Percentiles rank a stretch among this genome's conserved stretches.
These are phyloP conservation scores for Acrobasis suavella DNA, from an alignment of 2,888 invertebrate species.

Conservation along the genomic window DNA sequence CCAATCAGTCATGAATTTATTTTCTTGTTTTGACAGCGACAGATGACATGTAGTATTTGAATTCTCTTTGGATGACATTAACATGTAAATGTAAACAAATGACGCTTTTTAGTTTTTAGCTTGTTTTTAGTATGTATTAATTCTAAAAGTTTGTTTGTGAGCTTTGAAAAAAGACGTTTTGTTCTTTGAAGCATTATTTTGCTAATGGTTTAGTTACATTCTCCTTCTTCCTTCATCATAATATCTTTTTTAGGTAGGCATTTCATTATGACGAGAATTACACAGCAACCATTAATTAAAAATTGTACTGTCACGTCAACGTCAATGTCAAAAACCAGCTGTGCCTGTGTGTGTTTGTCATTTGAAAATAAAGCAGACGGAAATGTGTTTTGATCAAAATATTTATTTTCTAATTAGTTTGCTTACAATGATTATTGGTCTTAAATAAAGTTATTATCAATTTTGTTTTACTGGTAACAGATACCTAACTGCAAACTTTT, in stretches of 20 bases:
- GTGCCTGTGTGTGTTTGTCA: too few species aligned
- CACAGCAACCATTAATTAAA: neutral
- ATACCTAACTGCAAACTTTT: neutral
- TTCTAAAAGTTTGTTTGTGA: too few species aligned
- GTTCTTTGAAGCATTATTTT: too few species aligned
- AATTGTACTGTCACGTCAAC: neutral
- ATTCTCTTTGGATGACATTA: too few species aligned
- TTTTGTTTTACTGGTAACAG: neutral
- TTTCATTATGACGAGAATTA: neutral
- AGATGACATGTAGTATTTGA: too few species aligned
- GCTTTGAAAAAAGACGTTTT: too few species aligned
- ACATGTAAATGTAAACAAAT: too few species aligned
- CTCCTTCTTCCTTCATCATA: too few species aligned
- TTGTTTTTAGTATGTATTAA: too few species aligned
- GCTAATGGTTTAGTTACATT: too few species aligned
- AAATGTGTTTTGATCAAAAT: conserved; percentile 5
- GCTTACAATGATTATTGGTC: neutral
- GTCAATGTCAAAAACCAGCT: neutral
- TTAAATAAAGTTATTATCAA: neutral
- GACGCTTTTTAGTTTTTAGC: too few species aligned
- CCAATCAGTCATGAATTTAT: neutral
- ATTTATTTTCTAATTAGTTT: neutral
- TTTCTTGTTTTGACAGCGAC: neutral
- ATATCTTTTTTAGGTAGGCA: too few species aligned
- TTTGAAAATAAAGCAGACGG: neutral